Evolutionary conservation across 2,797 vertebrate genomes (phyloP).

Genomic region (Babyrousa celebensis): DNA sequence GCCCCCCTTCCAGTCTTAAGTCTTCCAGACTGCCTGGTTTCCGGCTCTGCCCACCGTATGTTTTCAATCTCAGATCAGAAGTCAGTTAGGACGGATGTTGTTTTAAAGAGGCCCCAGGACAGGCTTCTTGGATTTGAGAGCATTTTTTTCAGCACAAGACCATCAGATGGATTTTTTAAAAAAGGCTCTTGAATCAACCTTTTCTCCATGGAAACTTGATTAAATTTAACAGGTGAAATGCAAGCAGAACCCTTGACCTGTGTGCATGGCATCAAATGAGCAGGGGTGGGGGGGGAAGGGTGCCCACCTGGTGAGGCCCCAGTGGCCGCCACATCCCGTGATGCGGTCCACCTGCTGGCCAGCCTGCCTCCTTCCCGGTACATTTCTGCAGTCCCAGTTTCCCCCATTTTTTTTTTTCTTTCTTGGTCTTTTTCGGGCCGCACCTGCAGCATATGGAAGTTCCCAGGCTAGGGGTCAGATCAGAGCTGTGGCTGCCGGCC

Average conservation of each 20-base stretch:
- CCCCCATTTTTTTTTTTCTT: too few relatives aligned
- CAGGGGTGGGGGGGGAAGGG: too few relatives aligned
- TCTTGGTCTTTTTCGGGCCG: too few relatives aligned
- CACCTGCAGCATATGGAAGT: too few relatives aligned
- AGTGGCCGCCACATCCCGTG: accelerated
- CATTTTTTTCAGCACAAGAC: not conserved
- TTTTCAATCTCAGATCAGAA: not conserved
- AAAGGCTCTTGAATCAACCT: not conserved
- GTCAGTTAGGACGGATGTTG: not conserved
- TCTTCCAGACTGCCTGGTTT: not conserved
- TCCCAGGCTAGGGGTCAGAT: too few relatives aligned
- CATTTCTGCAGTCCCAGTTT: not conserved
- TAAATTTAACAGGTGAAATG: not conserved
- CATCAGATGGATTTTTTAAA: not conserved
- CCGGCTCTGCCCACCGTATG: accelerated
- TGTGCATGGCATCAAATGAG: accelerated
- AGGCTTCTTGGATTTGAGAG: not conserved
- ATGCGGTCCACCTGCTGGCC: accelerated
- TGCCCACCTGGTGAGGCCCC: too few relatives aligned
- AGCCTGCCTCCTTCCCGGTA: not conserved
- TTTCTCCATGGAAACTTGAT: not conserved
- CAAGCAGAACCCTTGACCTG: not conserved
- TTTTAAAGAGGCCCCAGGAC: not conserved
- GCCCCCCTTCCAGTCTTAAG: not conserved
- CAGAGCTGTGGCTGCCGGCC: too few relatives aligned